Conservation (phyloP, 2,113 vertebrate genomes). For the Zapus hudsonius region DNA sequence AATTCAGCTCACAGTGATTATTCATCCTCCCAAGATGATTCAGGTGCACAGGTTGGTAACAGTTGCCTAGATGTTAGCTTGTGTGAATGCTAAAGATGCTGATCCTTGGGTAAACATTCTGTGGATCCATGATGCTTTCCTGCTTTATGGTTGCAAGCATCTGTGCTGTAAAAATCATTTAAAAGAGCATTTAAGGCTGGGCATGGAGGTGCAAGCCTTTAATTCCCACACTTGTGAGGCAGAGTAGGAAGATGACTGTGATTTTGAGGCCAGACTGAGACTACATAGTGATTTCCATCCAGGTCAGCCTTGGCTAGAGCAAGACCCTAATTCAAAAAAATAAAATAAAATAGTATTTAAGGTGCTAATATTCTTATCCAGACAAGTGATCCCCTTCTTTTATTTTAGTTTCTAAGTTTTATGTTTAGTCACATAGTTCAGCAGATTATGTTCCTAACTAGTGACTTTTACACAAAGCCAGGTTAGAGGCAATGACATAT, state of each 20-base stretch:
- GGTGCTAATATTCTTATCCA: slow-evolving; percentile 93
- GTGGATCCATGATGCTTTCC: slow-evolving; percentile 92
- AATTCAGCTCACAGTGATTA: background rate
- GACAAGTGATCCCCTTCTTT: slow-evolving; percentile 91
- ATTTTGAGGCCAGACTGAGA: no score
- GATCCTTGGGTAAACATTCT: slow-evolving; percentile 85
- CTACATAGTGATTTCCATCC: no score
- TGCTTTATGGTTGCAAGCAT: slow-evolving; percentile 94
- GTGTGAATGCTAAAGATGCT: background rate
- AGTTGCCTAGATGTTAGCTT: background rate
- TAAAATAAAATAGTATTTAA: slow-evolving; percentile 94
- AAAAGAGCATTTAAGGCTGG: slow-evolving; percentile 93
- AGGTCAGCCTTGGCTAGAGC: no score
- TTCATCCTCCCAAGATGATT: background rate
- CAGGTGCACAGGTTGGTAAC: background rate
- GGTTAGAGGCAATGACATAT: slow-evolving; percentile 91
- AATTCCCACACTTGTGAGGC: no score
- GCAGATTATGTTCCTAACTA: slow-evolving; percentile 92
- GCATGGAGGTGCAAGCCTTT: no score
- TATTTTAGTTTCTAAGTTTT: slow-evolving; percentile 94
- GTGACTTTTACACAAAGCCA: slow-evolving; percentile 92
- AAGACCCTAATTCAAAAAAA: no score
- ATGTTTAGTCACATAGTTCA: slow-evolving; percentile 91
- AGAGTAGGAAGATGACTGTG: no score
- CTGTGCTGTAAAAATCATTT: slow-evolving; percentile 93